These are phyloP conservation scores for Polypterus senegalus DNA, from an alignment of 2,113 vertebrate species.

Conservation along the genomic window DNA sequence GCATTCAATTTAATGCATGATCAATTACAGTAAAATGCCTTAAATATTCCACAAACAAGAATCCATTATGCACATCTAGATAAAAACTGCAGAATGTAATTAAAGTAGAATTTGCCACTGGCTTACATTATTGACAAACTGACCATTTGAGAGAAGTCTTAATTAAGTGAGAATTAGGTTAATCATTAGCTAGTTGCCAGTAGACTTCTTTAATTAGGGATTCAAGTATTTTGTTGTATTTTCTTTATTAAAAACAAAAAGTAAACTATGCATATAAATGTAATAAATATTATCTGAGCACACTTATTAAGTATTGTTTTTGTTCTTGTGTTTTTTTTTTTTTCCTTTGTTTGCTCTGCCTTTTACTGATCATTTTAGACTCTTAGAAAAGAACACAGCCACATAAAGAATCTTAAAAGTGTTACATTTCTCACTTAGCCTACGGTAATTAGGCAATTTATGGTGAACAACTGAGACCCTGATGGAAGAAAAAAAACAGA, in stretches of 20 bases:
- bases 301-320: no score
- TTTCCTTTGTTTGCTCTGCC: no score
- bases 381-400: no score
- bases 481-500: no score
- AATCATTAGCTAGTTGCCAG: conserved; percentile 31
- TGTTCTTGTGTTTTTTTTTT: no score
- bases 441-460: no score
- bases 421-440: no score
- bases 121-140: conserved; percentile 27
- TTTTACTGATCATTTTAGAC: no score
- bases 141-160: conserved; percentile 33
- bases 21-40: background rate
- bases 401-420: no score
- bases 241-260: conserved; percentile 21
- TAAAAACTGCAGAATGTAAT: conserved; percentile 31
- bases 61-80: conserved; percentile 2
- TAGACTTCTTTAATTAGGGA: conserved; percentile 35
- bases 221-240: conserved; percentile 29
- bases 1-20: conserved; percentile 1
- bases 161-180: conserved; percentile 29
- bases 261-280: no score
- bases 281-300: no score
- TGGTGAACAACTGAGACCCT: no score
- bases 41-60: conserved; percentile 4
- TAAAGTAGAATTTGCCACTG: conserved; percentile 30